Evolutionary conservation across 2,113 vertebrate species (phyloP).

Genomic region (Mohoua ochrocephala): DNA sequence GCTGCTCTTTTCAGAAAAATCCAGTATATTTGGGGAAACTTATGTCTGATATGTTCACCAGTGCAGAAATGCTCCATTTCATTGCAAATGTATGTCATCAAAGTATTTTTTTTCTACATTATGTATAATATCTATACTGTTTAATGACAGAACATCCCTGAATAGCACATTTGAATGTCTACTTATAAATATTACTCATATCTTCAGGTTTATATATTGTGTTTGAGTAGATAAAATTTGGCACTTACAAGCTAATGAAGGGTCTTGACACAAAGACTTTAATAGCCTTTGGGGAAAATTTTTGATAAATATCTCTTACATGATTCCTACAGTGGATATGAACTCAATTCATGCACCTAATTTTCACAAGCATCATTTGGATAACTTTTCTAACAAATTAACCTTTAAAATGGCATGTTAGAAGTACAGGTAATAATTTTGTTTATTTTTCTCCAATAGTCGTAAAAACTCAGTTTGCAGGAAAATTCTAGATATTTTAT

Average conservation of each 20-base stretch:
- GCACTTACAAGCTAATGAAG: neutral
- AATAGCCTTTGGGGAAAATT: neutral
- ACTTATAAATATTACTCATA: neutral
- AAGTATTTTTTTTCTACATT: neutral
- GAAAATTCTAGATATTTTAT: neutral
- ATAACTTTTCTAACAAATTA: neutral
- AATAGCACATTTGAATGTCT: neutral
- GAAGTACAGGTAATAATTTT: neutral
- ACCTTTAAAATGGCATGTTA: neutral
- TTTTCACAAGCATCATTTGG: neutral
- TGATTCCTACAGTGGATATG: neutral
- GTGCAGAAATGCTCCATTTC: neutral
- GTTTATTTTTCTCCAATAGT: neutral
- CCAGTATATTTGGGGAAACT: neutral
- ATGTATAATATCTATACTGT: neutral
- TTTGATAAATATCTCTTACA: neutral
- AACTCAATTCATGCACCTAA: neutral
- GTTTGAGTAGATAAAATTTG: neutral
- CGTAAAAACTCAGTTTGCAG: neutral
- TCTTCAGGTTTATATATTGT: neutral
- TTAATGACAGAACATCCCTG: neutral
- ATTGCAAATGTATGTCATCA: neutral
- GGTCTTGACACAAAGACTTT: neutral
- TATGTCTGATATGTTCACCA: neutral
- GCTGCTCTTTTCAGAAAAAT: neutral